phyloP scores from a whole-genome alignment of 2,888 invertebrate species.

The Drosophila phalerata region DNA sequence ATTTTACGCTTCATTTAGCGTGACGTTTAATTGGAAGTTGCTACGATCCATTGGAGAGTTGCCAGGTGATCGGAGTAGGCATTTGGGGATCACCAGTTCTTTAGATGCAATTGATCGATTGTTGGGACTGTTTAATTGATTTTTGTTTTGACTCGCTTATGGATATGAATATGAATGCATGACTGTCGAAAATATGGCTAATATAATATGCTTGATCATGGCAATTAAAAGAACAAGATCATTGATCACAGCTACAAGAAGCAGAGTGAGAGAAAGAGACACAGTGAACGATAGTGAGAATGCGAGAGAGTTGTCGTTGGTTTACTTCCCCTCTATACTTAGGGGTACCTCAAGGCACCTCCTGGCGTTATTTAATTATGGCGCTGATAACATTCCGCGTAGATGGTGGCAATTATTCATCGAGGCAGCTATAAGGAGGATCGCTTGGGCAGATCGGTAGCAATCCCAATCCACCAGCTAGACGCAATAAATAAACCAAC shows the following conservation, averaged over 20 bases:
- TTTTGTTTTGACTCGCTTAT: conserved; percentile 71
- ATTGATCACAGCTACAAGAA: conserved; percentile 35
- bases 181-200: conserved; percentile 47
- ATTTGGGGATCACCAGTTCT: conserved; percentile 32
- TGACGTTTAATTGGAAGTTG: conserved; percentile 81
- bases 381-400: conserved; percentile 85
- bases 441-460: conserved; percentile 56
- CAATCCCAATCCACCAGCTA: conserved; percentile 60
- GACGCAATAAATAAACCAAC: conserved; percentile 83
- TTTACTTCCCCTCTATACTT: conserved; percentile 1
- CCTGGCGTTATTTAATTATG: conserved; percentile 85
- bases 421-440: conserved; percentile 58
- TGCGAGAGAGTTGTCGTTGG: conserved; percentile 18
- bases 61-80: conserved; percentile 38
- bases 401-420: conserved; percentile 85
- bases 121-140: conserved; percentile 72
- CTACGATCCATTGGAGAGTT: conserved; percentile 45
- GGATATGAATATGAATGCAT: conserved; percentile 48
- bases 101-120: conserved; percentile 70
- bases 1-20: conserved; percentile 82
- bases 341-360: conserved; percentile 58
- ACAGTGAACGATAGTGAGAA: neutral
- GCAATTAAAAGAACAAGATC: conserved; percentile 68
- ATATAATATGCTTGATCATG: conserved; percentile 60
- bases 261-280: neutral